These are phyloP conservation scores for Phocides pigmalion DNA, from an alignment of 1,140 invertebrate species.

Conservation along the genomic window DNA sequence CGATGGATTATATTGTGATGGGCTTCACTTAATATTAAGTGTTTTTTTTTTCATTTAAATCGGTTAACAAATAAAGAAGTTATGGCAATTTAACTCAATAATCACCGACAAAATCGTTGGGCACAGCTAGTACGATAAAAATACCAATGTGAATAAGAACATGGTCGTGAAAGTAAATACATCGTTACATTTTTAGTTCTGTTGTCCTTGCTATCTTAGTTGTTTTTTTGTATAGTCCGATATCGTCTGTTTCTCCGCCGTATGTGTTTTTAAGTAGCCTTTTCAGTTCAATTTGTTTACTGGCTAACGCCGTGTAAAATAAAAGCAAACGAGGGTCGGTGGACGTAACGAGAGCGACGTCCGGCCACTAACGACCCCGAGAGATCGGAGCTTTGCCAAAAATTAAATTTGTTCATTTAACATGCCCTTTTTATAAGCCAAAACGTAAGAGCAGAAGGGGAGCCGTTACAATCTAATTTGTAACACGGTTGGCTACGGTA, in stretches of 20 bases:
- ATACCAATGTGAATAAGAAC: no score
- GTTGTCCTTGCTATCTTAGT: no score
- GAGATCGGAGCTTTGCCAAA: conserved; percentile 9
- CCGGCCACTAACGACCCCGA: conserved; percentile 8
- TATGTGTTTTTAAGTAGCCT: background rate
- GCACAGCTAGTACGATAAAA: no score
- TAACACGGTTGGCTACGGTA: background rate
- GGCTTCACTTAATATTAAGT: no score
- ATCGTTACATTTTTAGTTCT: no score
- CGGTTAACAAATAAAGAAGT: no score
- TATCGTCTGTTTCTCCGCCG: background rate
- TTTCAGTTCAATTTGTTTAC: background rate
- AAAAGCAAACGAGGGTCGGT: conserved; percentile 10
- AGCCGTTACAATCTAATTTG: conserved; percentile 1
- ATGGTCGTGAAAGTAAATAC: no score
- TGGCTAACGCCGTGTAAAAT: conserved; percentile 5
- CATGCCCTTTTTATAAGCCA: conserved; percentile 1
- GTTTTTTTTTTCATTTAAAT: no score
- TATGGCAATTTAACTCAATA: no score
- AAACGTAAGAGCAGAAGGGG: background rate
- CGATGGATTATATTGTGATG: no score
- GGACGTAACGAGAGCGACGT: background rate
- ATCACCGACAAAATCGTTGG: no score
- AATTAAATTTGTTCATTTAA: conserved; percentile 27
- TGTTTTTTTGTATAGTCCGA: no score